Evolutionary conservation across 2,888 invertebrate genomes (phyloP).

Genomic region (Taenaris catops): DNA sequence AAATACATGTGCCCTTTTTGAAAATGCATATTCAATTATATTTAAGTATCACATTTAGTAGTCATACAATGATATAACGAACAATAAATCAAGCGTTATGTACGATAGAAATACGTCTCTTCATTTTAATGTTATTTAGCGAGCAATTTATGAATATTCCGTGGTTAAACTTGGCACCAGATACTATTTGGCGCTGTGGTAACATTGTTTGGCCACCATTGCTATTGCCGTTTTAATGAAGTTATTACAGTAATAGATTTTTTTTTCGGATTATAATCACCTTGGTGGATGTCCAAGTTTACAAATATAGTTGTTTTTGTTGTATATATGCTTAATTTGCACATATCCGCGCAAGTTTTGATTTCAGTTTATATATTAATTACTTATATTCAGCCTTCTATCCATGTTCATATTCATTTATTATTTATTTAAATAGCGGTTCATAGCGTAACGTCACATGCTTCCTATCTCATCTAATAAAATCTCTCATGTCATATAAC

Average conservation of each 20-base stretch:
- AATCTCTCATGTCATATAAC: too few species aligned
- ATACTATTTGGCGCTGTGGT: constrained; percentile 4
- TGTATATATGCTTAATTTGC: too few species aligned
- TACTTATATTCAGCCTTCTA: too few species aligned
- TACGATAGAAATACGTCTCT: neutral
- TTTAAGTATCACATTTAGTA: too few species aligned
- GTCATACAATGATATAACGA: neutral
- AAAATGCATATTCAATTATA: neutral
- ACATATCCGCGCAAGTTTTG: too few species aligned
- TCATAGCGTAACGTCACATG: too few species aligned
- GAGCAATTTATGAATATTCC: constrained; percentile 19
- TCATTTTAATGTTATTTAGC: constrained; percentile 4
- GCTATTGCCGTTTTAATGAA: constrained; percentile 7
- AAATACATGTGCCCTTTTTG: too few species aligned
- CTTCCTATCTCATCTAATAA: too few species aligned
- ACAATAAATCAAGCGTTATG: neutral
- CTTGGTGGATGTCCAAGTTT: neutral
- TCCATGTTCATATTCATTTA: too few species aligned
- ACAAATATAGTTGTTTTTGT: too few species aligned
- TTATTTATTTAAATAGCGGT: too few species aligned
- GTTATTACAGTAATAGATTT: constrained; percentile 3
- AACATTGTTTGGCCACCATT: constrained; percentile 7
- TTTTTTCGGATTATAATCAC: neutral
- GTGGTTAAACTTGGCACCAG: constrained; percentile 20
- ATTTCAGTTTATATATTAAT: too few species aligned